Conservation (phyloP, 2,797 vertebrate genomes). For the Parambassis ranga region DNA sequence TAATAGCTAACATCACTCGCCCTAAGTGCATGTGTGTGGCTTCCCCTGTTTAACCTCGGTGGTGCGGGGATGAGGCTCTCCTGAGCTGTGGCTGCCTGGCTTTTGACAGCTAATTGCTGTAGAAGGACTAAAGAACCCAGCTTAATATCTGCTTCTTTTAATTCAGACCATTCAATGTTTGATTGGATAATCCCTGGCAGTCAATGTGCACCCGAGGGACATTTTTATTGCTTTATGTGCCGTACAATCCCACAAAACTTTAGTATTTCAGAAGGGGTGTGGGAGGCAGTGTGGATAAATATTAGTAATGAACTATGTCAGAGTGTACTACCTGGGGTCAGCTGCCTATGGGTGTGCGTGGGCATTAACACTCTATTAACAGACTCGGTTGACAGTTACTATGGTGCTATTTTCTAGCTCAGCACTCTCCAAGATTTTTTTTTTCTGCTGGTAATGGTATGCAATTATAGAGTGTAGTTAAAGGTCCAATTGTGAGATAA, state of each 20-base stretch:
- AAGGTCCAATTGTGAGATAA: not conserved
- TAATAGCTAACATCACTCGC: conserved; percentile 42
- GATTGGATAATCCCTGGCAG: conserved; percentile 37
- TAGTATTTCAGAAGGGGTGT: conserved; percentile 14
- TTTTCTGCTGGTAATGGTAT: not conserved
- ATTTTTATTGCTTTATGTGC: not conserved
- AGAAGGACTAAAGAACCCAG: not conserved
- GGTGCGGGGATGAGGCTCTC: not conserved
- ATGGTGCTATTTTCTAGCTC: not conserved
- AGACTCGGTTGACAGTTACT: not conserved
- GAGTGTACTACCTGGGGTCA: conserved; percentile 12
- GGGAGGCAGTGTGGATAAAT: conserved; percentile 29
- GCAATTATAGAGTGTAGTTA: not conserved
- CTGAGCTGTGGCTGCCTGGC: conserved; percentile 2
- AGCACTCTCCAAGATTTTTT: not conserved
- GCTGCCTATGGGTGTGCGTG: conserved; percentile 10
- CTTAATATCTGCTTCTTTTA: conserved; percentile 5
- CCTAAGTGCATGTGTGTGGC: not conserved
- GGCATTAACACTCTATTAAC: not conserved
- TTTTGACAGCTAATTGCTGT: conserved; percentile 31
- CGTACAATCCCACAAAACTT: not conserved
- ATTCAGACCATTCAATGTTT: conserved; percentile 30
- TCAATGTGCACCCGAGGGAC: conserved; percentile 2
- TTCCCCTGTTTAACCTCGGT: not conserved
- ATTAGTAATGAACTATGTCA: conserved; percentile 31